These are phyloP conservation scores for Paraplagusia blochii DNA, from an alignment of 2,113 vertebrate species.

Conservation along the genomic window DNA sequence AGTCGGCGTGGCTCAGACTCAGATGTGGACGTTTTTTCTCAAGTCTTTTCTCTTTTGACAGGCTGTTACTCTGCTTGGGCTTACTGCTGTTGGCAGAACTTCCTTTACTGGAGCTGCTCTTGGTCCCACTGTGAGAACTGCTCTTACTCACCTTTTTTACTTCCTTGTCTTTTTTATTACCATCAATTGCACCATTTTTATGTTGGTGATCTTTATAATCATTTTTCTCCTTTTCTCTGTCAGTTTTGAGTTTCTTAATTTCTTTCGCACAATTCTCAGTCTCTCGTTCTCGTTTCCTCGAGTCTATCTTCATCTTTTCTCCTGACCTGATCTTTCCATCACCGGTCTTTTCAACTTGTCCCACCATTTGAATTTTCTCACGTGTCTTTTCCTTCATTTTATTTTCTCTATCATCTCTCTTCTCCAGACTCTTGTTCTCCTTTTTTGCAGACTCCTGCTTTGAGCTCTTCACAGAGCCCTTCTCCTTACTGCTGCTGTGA, in stretches of 20 bases:
- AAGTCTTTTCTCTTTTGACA: conserved; percentile 27
- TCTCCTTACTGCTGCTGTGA: conserved; percentile 45
- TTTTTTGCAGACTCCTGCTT: conserved; percentile 75
- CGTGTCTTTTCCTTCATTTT: conserved; percentile 50
- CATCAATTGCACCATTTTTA: conserved; percentile 74
- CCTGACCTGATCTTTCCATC: conserved; percentile 59
- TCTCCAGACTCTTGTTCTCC: conserved; percentile 67
- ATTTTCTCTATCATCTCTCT: conserved; percentile 57
- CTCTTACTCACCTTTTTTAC: conserved; percentile 51
- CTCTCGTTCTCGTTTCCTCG: conserved; percentile 57
- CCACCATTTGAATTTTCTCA: conserved; percentile 57
- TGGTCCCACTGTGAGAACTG: conserved; percentile 34
- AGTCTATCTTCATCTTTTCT: conserved; percentile 67
- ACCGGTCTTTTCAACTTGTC: conserved; percentile 56
- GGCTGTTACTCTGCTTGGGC: conserved; percentile 35
- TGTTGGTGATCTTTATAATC: conserved; percentile 48
- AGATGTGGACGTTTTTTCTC: conserved; percentile 70
- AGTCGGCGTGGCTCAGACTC: conserved; percentile 87
- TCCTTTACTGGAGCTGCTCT: conserved; percentile 47
- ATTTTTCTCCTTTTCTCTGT: conserved; percentile 65
- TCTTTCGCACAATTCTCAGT: conserved; percentile 41
- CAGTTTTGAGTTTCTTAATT: conserved; percentile 56
- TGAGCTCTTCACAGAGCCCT: conserved; percentile 42
- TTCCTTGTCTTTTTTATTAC: conserved; percentile 56
- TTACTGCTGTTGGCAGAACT: conserved; percentile 46